These are phyloP conservation scores for Oplegnathus fasciatus DNA, from an alignment of 2,113 vertebrate genomes.

Conservation along the genomic window DNA sequence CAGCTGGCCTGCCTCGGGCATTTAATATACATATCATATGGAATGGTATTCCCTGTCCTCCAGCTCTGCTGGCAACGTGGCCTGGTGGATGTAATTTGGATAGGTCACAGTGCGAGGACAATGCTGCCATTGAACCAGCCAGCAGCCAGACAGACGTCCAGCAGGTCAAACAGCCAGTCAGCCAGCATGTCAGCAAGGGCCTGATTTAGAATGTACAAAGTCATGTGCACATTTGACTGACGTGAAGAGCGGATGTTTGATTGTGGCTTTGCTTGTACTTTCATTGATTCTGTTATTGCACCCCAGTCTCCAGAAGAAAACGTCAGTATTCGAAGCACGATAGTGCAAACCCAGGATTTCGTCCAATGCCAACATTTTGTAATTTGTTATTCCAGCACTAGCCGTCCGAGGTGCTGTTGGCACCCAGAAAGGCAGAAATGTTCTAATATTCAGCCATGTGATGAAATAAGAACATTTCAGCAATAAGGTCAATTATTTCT, in stretches of 20 bases:
- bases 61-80: background rate
- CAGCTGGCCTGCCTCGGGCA: background rate
- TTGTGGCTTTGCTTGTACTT: background rate
- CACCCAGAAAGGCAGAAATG: background rate
- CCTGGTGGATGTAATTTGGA: constrained; percentile 12
- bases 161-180: constrained; percentile 3
- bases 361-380: background rate
- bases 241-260: background rate
- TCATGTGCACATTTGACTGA: background rate
- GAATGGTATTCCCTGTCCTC: constrained; percentile 1
- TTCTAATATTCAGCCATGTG: background rate
- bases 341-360: background rate
- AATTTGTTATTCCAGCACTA: background rate
- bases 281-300: background rate
- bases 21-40: constrained; percentile 18
- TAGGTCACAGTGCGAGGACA: constrained; percentile 36
- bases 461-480: background rate
- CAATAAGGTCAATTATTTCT: background rate
- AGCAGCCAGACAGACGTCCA: background rate
- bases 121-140: constrained; percentile 55
- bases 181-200: background rate
- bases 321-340: background rate
- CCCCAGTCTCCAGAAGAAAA: background rate
- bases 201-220: background rate
- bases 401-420: background rate